These are phyloP conservation scores for Orthosia gracilis DNA, from an alignment of 2,888 invertebrate genomes.

Conservation along the genomic window DNA sequence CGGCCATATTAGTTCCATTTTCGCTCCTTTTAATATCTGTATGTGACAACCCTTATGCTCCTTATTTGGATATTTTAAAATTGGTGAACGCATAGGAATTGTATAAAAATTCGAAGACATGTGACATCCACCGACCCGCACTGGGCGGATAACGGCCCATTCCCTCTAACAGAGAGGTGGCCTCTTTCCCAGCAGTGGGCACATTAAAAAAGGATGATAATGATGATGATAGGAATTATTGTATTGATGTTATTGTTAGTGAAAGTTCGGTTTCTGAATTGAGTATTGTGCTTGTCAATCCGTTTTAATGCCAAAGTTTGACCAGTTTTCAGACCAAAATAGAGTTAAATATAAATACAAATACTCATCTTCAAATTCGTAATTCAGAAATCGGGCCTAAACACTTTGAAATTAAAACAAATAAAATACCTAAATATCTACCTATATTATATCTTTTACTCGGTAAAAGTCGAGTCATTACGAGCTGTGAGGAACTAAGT, in stretches of 20 bases:
- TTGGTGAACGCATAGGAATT: not conserved
- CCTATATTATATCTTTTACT: slow-evolving; percentile 18
- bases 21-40: slow-evolving; percentile 12
- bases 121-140: no score
- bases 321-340: no score
- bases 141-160: no score
- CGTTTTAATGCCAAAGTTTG: no score
- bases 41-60: not conserved
- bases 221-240: not conserved
- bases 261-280: no score
- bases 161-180: no score
- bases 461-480: slow-evolving; percentile 45
- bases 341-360: no score
- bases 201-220: no score
- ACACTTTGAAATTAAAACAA: not conserved
- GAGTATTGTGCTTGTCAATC: no score
- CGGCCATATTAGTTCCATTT: slow-evolving; percentile 27
- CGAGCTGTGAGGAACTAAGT: slow-evolving; percentile 33
- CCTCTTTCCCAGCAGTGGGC: no score
- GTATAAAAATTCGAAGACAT: no score
- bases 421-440: not conserved
- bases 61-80: slow-evolving; percentile 16
- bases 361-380: no score
- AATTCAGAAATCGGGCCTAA: not conserved
- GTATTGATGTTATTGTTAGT: not conserved